These are phyloP conservation scores for Stigmatopora argus DNA, from an alignment of 2,113 vertebrate genomes.

Conservation along the genomic window DNA sequence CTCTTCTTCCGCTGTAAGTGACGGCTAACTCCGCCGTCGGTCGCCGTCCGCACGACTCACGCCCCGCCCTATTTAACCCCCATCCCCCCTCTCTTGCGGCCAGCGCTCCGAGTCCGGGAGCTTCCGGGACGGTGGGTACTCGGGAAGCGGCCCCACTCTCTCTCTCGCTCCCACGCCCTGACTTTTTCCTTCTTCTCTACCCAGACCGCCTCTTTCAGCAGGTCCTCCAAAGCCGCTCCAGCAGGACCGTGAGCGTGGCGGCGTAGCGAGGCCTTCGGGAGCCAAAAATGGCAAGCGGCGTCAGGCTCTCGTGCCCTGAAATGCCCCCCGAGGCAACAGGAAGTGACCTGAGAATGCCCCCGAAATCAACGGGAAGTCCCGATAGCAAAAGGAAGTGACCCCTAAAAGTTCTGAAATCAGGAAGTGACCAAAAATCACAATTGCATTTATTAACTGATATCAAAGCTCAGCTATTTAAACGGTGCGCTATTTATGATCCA, in stretches of 20 bases:
- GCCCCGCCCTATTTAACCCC: fast-evolving
- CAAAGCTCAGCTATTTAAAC: too few relatives aligned
- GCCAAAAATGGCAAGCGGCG: too few relatives aligned
- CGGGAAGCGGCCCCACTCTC: too few relatives aligned
- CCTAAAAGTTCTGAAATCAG: too few relatives aligned
- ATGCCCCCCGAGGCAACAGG: too few relatives aligned
- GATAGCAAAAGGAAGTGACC: too few relatives aligned
- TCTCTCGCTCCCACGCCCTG: not conserved
- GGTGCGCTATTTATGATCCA: too few relatives aligned
- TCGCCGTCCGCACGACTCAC: not conserved
- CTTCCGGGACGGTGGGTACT: constrained; percentile 63
- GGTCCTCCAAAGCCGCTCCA: constrained; percentile 64
- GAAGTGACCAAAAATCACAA: too few relatives aligned
- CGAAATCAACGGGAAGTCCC: too few relatives aligned
- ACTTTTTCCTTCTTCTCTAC: not conserved
- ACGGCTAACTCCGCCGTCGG: not conserved
- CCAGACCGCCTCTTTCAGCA: constrained; percentile 71
- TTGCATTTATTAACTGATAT: too few relatives aligned
- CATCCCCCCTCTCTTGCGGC: not conserved
- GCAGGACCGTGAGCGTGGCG: constrained; percentile 50
- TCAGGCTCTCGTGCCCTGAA: too few relatives aligned
- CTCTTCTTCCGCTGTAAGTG: constrained; percentile 48
- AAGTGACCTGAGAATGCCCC: too few relatives aligned
- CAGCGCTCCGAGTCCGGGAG: constrained; percentile 44
- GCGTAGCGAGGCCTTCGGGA: constrained; percentile 33